Evolutionary conservation across 2,888 invertebrate species (phyloP).

Genomic region (Callimorpha dominula): DNA sequence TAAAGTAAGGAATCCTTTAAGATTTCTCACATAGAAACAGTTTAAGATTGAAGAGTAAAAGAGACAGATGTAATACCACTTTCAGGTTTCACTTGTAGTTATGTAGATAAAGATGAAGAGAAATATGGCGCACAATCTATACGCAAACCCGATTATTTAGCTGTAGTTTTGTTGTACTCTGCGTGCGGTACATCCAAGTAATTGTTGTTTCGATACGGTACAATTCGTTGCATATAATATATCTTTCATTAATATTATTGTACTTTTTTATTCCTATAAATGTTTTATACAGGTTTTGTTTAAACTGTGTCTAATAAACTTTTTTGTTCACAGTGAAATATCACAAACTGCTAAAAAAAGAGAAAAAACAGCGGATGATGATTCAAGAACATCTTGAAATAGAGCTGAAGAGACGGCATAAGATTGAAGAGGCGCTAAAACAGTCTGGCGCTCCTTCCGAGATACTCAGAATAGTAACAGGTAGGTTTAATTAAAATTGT

Average conservation of each 20-base stretch:
- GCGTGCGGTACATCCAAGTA: constrained; percentile 67
- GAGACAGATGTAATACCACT: constrained; percentile 66
- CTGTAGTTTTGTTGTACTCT: constrained; percentile 69
- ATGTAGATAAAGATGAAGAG: constrained; percentile 54
- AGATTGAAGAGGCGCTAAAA: constrained; percentile 93
- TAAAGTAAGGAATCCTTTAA: constrained; percentile 60
- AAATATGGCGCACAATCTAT: constrained; percentile 69
- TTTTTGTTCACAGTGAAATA: constrained; percentile 89
- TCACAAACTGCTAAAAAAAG: constrained; percentile 96
- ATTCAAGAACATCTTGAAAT: constrained; percentile 94
- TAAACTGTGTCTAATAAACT: background rate
- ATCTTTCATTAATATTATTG: constrained; percentile 59
- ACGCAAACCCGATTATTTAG: constrained; percentile 72
- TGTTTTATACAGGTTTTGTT: background rate
- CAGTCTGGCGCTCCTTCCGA: constrained; percentile 91
- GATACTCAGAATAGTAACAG: constrained; percentile 92
- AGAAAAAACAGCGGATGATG: constrained; percentile 92
- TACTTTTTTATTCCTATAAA: constrained; percentile 47
- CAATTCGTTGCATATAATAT: constrained; percentile 54
- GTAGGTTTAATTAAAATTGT: constrained; percentile 77
- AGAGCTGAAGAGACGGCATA: constrained; percentile 92
- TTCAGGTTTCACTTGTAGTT: constrained; percentile 57
- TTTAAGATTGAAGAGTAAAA: constrained; percentile 60
- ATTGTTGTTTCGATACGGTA: constrained; percentile 77
- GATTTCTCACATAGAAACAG: constrained; percentile 57